These are phyloP conservation scores for Parauchenoglanis ngamensis DNA, from an alignment of 2,797 vertebrate genomes.

Conservation along the genomic window DNA sequence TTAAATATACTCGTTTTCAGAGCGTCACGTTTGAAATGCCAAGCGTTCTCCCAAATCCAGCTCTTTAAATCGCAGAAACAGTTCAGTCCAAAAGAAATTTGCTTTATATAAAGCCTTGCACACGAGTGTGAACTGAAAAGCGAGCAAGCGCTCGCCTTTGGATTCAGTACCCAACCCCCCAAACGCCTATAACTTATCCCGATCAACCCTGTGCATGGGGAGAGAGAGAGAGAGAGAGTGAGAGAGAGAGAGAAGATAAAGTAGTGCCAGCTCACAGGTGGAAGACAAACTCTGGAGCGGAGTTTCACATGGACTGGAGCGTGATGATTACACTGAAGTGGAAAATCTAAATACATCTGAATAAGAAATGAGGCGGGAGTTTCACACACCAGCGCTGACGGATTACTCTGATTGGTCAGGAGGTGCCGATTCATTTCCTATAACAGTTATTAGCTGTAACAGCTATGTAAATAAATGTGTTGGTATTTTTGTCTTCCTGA, in stretches of 20 bases:
- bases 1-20: no score
- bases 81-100: no score
- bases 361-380: neutral
- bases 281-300: constrained; percentile 66
- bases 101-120: neutral
- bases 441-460: neutral
- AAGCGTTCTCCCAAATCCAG: neutral
- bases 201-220: constrained; percentile 68
- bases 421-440: neutral
- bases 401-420: neutral
- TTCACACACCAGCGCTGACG: neutral
- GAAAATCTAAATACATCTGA: neutral
- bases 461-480: no score
- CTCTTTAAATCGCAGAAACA: neutral
- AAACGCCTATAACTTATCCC: constrained; percentile 70
- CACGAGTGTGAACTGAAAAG: neutral
- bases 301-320: constrained; percentile 54
- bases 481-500: no score
- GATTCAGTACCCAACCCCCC: constrained; percentile 65
- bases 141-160: constrained; percentile 60
- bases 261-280: constrained; percentile 71
- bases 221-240: neutral
- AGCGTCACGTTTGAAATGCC: no score
- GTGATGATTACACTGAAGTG: neutral
- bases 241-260: constrained; percentile 65